Evolutionary conservation across 2,113 vertebrate genomes (phyloP), one percentile per base, ranked within the genome.

Genomic region (Pungitius pungitius): DNA sequence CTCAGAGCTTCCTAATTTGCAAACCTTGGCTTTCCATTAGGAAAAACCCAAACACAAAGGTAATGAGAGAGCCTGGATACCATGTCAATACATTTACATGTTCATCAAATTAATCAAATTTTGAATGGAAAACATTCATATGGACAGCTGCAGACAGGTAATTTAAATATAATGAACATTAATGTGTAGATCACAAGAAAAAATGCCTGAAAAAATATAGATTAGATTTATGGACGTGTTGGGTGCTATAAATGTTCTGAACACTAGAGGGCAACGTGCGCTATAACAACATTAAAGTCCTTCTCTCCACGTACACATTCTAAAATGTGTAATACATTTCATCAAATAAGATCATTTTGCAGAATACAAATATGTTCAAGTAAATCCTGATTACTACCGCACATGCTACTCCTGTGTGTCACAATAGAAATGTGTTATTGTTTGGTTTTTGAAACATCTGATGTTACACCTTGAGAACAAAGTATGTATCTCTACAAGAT

Each of bases 251-350:
- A 0, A 45, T 42, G 20, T 40, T 65, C 10, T 80, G 57, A 5
- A 33, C 80, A 82, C 52, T 37, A 75, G 77, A 75, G 51, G 69
- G 51, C 56, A 40, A 30, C 33, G 30, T 40, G 10, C 27, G 10
- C 43, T 13, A 1, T 35, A 5, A 26, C 1, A 75, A 70, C 54
- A 61, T 27, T 26, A 17, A 61, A 26, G 5, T 37, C 7, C 37
- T 4, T 26, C 22, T n/a, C 13, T 40, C 22, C 17, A 30, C 3
- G 17, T 8, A 11, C 3, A 52, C 24, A 52, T 26, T 54, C 14
- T 13, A 22, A 39, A 58, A 51, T n/a, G n/a, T n/a, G n/a, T n/a
- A 56, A 56, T 4, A 40, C 43, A 17, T 49, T 12, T 42, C 56
- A 24, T 35, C 4, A 45, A 17, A n/a, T 43, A 4, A 30, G 2